Evolutionary conservation across 2,888 invertebrate species (phyloP), one percentile per base, ranked within the genome.

Genomic region (Hanleya hanleyi): DNA sequence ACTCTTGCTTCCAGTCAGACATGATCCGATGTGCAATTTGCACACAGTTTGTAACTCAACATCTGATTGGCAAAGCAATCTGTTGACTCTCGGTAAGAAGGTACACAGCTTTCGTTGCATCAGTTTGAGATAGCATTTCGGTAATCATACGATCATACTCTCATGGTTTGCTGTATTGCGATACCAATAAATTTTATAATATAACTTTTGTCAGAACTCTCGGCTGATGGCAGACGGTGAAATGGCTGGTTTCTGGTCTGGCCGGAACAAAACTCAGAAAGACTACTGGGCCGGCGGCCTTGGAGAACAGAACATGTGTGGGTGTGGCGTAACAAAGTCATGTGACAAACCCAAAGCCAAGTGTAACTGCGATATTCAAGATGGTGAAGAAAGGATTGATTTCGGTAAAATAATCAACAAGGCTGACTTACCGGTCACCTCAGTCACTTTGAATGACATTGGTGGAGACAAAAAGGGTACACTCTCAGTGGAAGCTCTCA

Each of bases 281-380:
- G 29, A 18, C 22, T 83, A 83, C 73, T 79, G 77, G 70, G 80
- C 84, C 6, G 84, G 84, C n/a, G 84, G 83, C 29, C 7, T 78
- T 36, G 73, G 71, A 0, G 51, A 68, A 0, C 64, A 61, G 33
- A 77, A 78, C 32, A 76, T 71, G 67, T 88, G 88, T 74, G 86
- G 78, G 0, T 88, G 88, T 74, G 86, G 83, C 3, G 49, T 85
- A 12, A 79, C 82, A 3, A 67, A 75, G 26, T 76, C 79, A 0
- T 88, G 88, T 74, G 79, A 65, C 3, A 62, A 71, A 9, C 61
- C 71, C 6, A 51, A 67, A 1, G 75, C 75, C 38, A 77, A 70
- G 3, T 88, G 88, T 73, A 87, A 86, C 71, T 88, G 88, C 75
- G 84, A 87, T 69, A 75, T 80, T 1, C 69, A 57, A 15, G 86